Conservation (phyloP, 2,888 invertebrate genomes). For the Stenoptilia bipunctidactyla region DNA sequence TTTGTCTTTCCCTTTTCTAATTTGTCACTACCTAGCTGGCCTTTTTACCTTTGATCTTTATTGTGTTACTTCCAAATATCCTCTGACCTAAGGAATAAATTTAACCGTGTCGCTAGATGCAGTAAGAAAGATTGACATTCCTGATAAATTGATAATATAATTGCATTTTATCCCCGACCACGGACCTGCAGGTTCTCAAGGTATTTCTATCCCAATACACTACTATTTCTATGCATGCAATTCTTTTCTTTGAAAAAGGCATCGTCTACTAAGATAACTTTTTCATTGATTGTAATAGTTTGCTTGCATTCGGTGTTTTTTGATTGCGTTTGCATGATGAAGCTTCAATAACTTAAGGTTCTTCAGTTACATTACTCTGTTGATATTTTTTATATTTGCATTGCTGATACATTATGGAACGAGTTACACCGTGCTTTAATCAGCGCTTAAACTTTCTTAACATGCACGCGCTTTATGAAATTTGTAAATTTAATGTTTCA, state of each 20-base stretch:
- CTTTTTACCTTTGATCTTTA: slow-evolving; percentile 15
- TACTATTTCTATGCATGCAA: slow-evolving; percentile 59
- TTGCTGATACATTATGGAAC: too few relatives aligned
- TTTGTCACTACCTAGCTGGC: slow-evolving; percentile 39
- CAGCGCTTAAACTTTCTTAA: too few relatives aligned
- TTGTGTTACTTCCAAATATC: background rate
- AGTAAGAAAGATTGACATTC: slow-evolving; percentile 33
- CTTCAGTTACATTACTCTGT: too few relatives aligned
- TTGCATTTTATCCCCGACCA: slow-evolving; percentile 66
- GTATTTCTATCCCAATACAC: slow-evolving; percentile 68
- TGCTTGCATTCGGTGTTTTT: slow-evolving; percentile 36
- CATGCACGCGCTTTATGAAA: too few relatives aligned
- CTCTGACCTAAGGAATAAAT: background rate
- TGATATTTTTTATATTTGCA: too few relatives aligned
- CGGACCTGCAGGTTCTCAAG: slow-evolving; percentile 73
- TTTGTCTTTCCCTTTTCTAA: slow-evolving; percentile 36
- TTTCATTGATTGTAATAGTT: slow-evolving; percentile 20
- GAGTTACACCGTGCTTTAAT: background rate
- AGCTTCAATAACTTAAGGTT: slow-evolving; percentile 17
- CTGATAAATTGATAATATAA: slow-evolving; percentile 62
- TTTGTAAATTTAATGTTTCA: too few relatives aligned
- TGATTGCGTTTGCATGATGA: slow-evolving; percentile 38
- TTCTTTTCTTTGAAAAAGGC: slow-evolving; percentile 32
- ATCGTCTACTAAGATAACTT: slow-evolving; percentile 8
- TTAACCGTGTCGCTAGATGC: background rate